Conservation (phyloP, 2,113 vertebrate genomes). For the Ia io region DNA sequence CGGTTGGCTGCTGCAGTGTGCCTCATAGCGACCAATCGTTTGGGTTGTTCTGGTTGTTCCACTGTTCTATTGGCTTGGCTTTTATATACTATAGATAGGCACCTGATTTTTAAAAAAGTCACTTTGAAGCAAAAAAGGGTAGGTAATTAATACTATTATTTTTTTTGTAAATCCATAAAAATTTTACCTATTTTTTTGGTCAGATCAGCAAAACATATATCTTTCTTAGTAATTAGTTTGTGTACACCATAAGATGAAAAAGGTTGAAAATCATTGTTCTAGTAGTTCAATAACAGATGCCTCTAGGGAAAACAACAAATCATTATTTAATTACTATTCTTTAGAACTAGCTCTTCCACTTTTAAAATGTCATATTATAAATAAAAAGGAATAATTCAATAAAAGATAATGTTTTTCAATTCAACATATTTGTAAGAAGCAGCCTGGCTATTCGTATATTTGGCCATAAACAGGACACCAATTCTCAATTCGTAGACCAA, state of each 20-base stretch:
- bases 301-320: neutral
- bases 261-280: neutral
- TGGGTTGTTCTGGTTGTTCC: no score
- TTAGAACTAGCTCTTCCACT: neutral
- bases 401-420: neutral
- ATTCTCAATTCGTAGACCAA: neutral
- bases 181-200: neutral
- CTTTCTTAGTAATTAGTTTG: neutral
- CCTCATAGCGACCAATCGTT: no score
- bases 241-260: neutral
- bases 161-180: neutral
- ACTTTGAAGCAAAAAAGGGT: neutral
- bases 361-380: neutral
- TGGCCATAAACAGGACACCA: neutral
- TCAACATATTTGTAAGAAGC: neutral
- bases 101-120: neutral
- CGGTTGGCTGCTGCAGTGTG: no score
- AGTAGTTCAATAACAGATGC: neutral
- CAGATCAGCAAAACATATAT: neutral
- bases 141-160: neutral
- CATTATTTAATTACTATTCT: neutral
- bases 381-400: neutral
- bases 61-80: no score
- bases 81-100: neutral
- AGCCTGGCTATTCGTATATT: neutral